phyloP scores from a whole-genome alignment of 2,797 vertebrate species.

The Premnoplex brunnescens region DNA sequence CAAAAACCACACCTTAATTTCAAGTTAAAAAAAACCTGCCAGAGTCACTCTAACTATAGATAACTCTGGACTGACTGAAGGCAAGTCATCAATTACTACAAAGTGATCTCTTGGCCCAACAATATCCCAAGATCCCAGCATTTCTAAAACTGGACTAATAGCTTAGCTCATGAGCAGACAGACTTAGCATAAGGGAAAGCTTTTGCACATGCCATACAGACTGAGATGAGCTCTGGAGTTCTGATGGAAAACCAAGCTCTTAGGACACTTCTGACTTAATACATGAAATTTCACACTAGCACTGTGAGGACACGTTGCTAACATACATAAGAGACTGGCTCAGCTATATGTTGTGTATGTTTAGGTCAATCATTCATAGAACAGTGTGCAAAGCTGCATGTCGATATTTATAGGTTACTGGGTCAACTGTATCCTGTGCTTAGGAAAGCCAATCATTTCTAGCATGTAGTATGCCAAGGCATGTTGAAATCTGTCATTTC shows the following conservation, averaged over 20 bases:
- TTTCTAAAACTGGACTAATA: background rate
- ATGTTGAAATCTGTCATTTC: background rate
- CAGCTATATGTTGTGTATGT: background rate
- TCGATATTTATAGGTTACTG: background rate
- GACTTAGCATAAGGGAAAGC: background rate
- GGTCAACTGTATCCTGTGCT: background rate
- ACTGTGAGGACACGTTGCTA: background rate
- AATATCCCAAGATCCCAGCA: background rate
- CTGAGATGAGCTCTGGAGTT: background rate
- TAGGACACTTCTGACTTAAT: background rate
- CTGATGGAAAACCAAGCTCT: background rate
- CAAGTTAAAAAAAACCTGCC: background rate
- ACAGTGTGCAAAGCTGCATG: background rate
- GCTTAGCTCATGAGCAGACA: background rate
- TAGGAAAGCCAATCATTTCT: background rate
- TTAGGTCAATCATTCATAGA: background rate
- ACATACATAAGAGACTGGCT: background rate
- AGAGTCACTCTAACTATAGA: background rate
- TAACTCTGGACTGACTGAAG: background rate
- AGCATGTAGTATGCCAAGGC: background rate
- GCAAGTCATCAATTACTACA: accelerated
- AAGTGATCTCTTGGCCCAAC: accelerated
- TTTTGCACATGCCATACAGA: background rate
- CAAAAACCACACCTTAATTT: background rate
- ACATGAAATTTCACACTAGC: background rate